Evolutionary conservation across 2,113 vertebrate species (phyloP), one percentile per base, ranked within the genome.

Genomic region (Cinclus cinclus): DNA sequence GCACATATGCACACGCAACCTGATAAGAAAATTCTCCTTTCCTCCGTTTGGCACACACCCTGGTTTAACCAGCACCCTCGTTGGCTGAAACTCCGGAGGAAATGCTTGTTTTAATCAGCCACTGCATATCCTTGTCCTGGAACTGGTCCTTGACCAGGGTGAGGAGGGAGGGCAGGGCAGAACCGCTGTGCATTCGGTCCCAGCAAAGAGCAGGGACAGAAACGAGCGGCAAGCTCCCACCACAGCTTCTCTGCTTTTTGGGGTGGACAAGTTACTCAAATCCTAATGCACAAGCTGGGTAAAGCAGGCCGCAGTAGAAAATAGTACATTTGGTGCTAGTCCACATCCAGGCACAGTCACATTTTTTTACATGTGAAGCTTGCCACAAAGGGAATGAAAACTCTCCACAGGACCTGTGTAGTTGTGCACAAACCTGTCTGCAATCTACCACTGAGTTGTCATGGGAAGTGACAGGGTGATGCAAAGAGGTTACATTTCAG

Each of bases 1-100:
- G 53, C 44, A n/a, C 0, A 0, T 30, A 25, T 0, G 2, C 53
- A 46, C 17, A 9, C 9, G 9, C 14, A 58, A 14, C 0, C 0
- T 4, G 22, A 4, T 35, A 28, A 52, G 50, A 78, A 87, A 78
- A 56, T 23, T 30, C 35, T 73, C 28, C 18, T 68, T 60, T 88
- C 62, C 74, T 50, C 10, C 30, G 47, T 59, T 59, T 47, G 62
- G 41, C 35, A 60, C 8, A 19, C 21, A n/a, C 58, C 8, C 2
- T 21, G 27, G 19, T 52, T 80, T 83, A 60, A n/a, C 27, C 17
- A 33, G 73, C 6, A 14, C 42, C 16, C 27, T 30, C 56, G 24
- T 8, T 46, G 70, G 8, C 37, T 82, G 74, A 64, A 91, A 76
- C 25, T 28, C 30, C 21, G 6, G 11, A 64, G 47, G 41, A 84